Conservation (phyloP, 2,113 vertebrate genomes). For the Laticauda colubrina region DNA sequence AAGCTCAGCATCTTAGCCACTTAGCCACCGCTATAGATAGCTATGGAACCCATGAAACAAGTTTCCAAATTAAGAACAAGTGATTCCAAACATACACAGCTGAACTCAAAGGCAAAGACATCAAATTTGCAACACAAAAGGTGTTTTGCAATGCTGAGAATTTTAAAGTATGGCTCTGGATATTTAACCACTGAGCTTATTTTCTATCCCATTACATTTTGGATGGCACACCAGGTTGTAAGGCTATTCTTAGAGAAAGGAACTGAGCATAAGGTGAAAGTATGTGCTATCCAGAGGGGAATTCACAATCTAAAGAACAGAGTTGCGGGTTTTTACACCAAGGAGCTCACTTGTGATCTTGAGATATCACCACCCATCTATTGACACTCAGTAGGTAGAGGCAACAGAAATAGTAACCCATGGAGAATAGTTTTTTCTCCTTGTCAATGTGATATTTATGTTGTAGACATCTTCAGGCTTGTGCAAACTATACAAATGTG, state of each 20-base stretch:
- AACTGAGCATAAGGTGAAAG: background rate
- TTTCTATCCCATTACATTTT: background rate
- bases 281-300: background rate
- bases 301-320: background rate
- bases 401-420: background rate
- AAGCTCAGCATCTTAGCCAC: too few species aligned
- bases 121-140: conserved; percentile 2
- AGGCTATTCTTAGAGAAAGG: background rate
- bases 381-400: background rate
- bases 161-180: background rate
- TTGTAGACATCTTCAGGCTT: background rate
- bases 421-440: background rate
- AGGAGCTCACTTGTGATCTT: background rate
- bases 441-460: background rate
- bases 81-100: background rate
- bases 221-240: background rate
- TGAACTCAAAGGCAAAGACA: background rate
- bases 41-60: background rate
- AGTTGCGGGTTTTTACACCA: background rate
- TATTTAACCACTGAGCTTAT: background rate
- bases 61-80: conserved; percentile 10
- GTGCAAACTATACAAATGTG: background rate
- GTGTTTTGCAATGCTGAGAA: background rate
- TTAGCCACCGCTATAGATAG: background rate
- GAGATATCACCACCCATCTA: background rate